Conservation (phyloP, 2,113 vertebrate genomes). For the Cheilinus undulatus region DNA sequence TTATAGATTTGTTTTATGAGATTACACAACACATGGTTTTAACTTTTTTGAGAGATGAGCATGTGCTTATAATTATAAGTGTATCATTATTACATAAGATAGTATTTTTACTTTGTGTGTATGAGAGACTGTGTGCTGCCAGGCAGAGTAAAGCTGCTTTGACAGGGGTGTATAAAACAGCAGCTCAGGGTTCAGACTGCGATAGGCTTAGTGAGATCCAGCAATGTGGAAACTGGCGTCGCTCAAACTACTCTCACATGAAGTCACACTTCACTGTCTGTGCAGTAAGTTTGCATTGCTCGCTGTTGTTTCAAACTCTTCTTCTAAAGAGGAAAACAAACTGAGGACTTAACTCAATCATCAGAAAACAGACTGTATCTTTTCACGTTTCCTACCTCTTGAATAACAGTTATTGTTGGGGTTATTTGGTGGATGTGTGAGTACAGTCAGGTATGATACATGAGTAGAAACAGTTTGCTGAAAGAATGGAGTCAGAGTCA, state of each 20-base stretch:
- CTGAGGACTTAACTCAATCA: background rate
- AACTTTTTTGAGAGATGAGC: background rate
- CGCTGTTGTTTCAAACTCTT: background rate
- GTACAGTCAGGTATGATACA: slow-evolving; percentile 19
- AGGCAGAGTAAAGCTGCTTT: slow-evolving; percentile 57
- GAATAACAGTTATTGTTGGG: slow-evolving; percentile 55
- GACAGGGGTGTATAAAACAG: slow-evolving; percentile 59
- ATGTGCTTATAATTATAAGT: background rate
- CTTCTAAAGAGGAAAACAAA: slow-evolving; percentile 43
- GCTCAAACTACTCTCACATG: slow-evolving; percentile 67
- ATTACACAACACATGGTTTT: slow-evolving; percentile 17
- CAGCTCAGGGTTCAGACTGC: slow-evolving; percentile 45
- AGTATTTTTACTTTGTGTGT: background rate
- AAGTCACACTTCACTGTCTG: slow-evolving; percentile 57
- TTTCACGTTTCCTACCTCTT: slow-evolving; percentile 26
- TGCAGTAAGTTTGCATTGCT: slow-evolving; percentile 25
- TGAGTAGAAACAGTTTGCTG: slow-evolving; percentile 9
- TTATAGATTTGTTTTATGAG: slow-evolving; percentile 1
- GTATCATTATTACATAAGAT: background rate
- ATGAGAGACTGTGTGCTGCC: slow-evolving; percentile 21
- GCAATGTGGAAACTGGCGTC: slow-evolving; percentile 72
- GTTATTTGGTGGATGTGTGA: slow-evolving; percentile 34
- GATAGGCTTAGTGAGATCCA: slow-evolving; percentile 63
- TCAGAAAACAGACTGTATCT: slow-evolving; percentile 38
- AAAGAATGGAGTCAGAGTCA: slow-evolving; percentile 32